Evolutionary conservation across 2,888 invertebrate species (phyloP).

Genomic region (Dasypogon diadema): DNA sequence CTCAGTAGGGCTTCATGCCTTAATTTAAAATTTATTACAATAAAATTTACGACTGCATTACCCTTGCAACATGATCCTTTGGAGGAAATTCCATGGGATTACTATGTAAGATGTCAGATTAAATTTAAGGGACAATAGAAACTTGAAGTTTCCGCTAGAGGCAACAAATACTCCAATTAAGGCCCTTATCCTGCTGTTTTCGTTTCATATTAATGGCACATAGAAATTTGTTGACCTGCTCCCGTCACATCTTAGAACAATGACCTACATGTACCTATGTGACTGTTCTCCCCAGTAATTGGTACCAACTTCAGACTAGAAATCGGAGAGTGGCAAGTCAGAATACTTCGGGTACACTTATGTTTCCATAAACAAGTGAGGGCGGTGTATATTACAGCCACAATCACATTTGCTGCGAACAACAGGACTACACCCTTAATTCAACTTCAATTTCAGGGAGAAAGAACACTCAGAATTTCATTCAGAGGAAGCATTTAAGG

Average conservation of each 20-base stretch:
- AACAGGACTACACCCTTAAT: conserved; percentile 50
- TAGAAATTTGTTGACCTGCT: not conserved
- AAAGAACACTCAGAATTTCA: conserved; percentile 45
- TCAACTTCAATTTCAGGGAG: conserved; percentile 38
- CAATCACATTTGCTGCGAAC: conserved; percentile 19
- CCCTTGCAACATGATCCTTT: too few species aligned
- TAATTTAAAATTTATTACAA: too few species aligned
- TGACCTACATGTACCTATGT: not conserved
- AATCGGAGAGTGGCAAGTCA: not conserved
- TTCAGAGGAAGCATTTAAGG: conserved; percentile 53
- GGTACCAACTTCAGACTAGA: not conserved
- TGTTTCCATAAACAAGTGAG: conserved; percentile 23
- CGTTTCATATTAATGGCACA: not conserved
- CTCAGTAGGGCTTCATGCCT: too few species aligned
- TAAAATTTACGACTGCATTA: too few species aligned
- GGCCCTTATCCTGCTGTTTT: not conserved
- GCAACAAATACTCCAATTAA: not conserved
- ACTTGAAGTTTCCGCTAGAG: not conserved
- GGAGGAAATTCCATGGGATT: too few species aligned
- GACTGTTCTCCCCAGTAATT: not conserved
- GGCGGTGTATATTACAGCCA: conserved; percentile 23
- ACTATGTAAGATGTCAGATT: too few species aligned
- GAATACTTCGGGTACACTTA: conserved; percentile 7
- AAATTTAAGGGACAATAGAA: too few species aligned
- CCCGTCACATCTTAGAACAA: conserved; percentile 4